A percentile compares a stretch with the other conserved stretches of the same genome.
Evolutionary conservation across 2,797 vertebrate species (phyloP).

Genomic region (Megaceryle alcyon): DNA sequence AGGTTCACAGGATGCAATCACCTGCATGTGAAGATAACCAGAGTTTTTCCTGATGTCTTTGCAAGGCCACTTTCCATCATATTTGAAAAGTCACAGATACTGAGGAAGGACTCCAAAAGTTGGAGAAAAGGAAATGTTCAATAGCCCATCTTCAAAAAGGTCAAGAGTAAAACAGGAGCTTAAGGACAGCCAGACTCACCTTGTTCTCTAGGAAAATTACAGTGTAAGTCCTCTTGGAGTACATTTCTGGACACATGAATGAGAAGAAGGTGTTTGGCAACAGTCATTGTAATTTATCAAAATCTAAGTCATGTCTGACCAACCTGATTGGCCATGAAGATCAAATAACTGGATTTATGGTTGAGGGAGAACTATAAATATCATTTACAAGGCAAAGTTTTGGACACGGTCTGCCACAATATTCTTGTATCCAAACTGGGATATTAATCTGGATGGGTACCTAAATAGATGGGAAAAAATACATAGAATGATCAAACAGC

Average conservation of each 20-base stretch:
- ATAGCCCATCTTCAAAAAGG: neutral
- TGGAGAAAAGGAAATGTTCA: neutral
- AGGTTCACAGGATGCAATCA: fast-evolving
- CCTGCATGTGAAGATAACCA: neutral
- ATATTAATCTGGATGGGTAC: neutral
- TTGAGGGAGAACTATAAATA: fast-evolving
- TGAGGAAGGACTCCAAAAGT: neutral
- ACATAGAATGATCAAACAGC: neutral
- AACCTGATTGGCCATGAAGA: neutral
- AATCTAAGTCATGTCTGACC: too few species aligned
- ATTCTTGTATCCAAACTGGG: neutral
- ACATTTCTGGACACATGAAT: too few species aligned
- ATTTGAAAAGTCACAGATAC: neutral
- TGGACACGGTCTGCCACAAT: neutral
- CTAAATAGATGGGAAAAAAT: neutral
- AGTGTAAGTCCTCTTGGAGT: neutral
- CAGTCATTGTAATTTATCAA: neutral
- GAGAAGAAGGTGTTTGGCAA: neutral
- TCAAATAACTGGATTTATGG: neutral
- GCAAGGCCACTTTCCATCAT: neutral
- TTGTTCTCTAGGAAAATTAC: neutral
- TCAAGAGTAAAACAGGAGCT: neutral
- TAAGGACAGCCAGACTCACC: neutral
- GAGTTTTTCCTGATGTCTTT: neutral
- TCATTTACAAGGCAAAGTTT: neutral